Base-by-base conservation (phyloP, 2,888 invertebrate genomes). In the Leucoptera coffeella region DNA sequence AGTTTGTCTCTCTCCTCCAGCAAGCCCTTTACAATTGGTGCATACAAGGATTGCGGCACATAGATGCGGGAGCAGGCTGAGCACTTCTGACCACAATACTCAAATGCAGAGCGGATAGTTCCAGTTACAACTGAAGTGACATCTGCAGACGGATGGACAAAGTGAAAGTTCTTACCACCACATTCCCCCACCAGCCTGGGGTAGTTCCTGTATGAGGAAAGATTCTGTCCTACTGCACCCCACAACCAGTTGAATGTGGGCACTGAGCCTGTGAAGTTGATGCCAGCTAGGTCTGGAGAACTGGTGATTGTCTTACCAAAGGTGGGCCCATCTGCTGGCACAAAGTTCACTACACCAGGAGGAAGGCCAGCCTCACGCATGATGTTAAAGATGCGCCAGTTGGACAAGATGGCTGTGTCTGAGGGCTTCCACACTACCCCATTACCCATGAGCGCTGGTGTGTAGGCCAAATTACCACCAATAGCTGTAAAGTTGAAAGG, bases 401-500 rank as follows among this genome's bases (percentile, higher is more conserved):
- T 97, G 12, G 96, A 94, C 2, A 97, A 75, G 7, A 99, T 46
- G 3, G 97, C 95, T 1, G 97, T 95, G 57, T 97, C 95, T 2
- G 96, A 96, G 0, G 99, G 97, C 53, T 99, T 99, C 97, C 97
- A 99, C 30, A 99, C 48, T 5, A 94, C 90, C 9, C 82, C 80
- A 52, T 95, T 96, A n/a, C 99, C 99, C 84, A 89, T 88, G 23
- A 90, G 65, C 12, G 90, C 88, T 3, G 90, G 90, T 1, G 90
- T 88, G 48, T 87, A 90, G 0, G 88, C 85, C 36, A 99, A 75
- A 65, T 99, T 96, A 19, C 97, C 99, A 28, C 96, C 97, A 43
- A 99, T 99, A 4, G 99, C 99, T n/a, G 99, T 97, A 56, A 99
- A 99, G 64, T 99, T 99, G 52, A 99, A 99, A 0, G 99, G 99